Conservation (phyloP, 2,888 invertebrate species). For the Epinotia nisella region DNA sequence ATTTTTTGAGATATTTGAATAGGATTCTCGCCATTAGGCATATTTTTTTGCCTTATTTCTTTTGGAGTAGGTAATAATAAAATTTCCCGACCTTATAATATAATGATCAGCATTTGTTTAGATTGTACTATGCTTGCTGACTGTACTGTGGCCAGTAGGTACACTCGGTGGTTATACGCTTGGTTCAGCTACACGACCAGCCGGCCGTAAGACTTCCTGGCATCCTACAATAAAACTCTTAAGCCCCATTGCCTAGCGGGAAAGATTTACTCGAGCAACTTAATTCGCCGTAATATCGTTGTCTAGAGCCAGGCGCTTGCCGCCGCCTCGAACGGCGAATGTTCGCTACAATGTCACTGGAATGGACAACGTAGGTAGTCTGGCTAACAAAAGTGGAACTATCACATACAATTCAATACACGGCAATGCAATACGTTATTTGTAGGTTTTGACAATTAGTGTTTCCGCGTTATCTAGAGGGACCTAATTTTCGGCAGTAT, state of each 20-base stretch:
- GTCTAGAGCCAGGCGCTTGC: slow-evolving; percentile 50
- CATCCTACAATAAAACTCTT: slow-evolving; percentile 80
- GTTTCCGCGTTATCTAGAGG: too few relatives aligned
- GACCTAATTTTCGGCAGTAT: too few relatives aligned
- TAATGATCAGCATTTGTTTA: not conserved
- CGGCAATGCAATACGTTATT: too few relatives aligned
- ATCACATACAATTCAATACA: too few relatives aligned
- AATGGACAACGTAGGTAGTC: not conserved
- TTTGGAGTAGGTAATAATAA: too few relatives aligned
- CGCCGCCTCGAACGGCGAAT: slow-evolving; percentile 24
- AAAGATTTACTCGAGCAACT: slow-evolving; percentile 81
- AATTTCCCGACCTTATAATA: too few relatives aligned
- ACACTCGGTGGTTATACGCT: not conserved
- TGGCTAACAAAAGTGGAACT: not conserved
- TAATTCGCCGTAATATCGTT: slow-evolving; percentile 77
- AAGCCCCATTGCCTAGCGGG: slow-evolving; percentile 75
- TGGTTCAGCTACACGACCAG: slow-evolving; percentile 26
- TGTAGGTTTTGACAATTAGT: too few relatives aligned
- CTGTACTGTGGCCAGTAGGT: not conserved
- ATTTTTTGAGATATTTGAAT: too few relatives aligned
- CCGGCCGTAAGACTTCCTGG: slow-evolving; percentile 48
- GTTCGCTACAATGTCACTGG: slow-evolving; percentile 28
- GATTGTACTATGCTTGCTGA: not conserved
- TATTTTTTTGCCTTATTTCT: too few relatives aligned
- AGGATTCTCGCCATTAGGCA: too few relatives aligned